Evolutionary conservation across 2,113 vertebrate species (phyloP), one percentile per base, ranked within the genome.

Genomic region (Pluvianellus socialis): DNA sequence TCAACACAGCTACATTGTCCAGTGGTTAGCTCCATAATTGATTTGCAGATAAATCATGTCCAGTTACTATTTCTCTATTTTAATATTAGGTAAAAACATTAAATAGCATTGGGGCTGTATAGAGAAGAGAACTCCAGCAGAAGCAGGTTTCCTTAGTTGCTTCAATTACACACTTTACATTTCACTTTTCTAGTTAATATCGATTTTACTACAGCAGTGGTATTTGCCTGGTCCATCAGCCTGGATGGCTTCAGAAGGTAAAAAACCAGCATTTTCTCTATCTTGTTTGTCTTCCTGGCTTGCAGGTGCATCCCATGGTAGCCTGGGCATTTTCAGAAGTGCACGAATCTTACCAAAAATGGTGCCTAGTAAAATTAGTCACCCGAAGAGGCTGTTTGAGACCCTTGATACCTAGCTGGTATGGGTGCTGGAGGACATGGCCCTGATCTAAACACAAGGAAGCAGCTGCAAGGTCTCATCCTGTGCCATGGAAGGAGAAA

Each of bases 341-440:
- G 17, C 26, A 9, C 28, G 13, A 66, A 53, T 61, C 58, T 66
- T 47, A 30, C 19, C 7, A 56, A 49, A 68, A 68, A 67, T 27
- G 18, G 10, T 32, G 12, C 35, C 17, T 32, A 27, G 17, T 67
- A 42, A 55, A 67, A 40, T 20, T 7, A 38, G 20, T 62, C 32
- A 45, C 61, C 20, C 10, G 13, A 58, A 62, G 42, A 68, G 32
- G 13, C 35, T 30, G 55, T 55, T 76, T 79, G 26, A 66, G 52
- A 72, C 56, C 56, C 14, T 16, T 53, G 21, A n/a, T 49, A 53
- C 52, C 4, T 56, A 22, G 28, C 10, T 50, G 40, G n/a, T 33
- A 22, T 0, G 11, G 23, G 6, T 68, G 32, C 40, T 12, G 28
- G 53, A 44, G 32, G 32, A 28, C 26, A 19, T 0, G 0, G 12